Evolutionary conservation across 2,797 vertebrate genomes (phyloP).

Genomic region (Falco novaeseelandiae): DNA sequence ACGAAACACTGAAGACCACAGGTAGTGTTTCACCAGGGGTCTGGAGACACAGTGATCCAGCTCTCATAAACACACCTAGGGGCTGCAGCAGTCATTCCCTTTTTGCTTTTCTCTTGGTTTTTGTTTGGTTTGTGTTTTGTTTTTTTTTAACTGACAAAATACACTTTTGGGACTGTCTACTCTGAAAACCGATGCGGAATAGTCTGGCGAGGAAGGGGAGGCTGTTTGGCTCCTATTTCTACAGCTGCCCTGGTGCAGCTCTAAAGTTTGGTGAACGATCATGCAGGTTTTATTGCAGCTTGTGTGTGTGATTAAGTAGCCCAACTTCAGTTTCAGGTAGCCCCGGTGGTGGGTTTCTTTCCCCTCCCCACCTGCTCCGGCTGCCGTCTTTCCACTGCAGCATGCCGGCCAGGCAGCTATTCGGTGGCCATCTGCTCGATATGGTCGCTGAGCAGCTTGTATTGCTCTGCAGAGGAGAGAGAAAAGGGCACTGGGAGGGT

Average conservation of each 20-base stretch:
- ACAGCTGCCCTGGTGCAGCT: slow-evolving; percentile 41
- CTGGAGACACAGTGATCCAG: background rate
- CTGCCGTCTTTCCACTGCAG: fast-evolving
- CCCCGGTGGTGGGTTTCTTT: background rate
- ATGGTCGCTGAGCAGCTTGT: slow-evolving; percentile 94
- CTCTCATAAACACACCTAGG: background rate
- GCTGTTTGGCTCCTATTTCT: slow-evolving; percentile 28
- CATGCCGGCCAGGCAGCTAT: slow-evolving; percentile 12
- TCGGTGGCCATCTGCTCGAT: slow-evolving; percentile 92
- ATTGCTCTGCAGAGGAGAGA: slow-evolving; percentile 83
- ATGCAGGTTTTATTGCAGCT: slow-evolving; percentile 73
- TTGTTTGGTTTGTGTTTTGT: too few species aligned
- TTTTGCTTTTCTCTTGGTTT: background rate
- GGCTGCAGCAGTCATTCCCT: background rate
- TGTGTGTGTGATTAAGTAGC: background rate
- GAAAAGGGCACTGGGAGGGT: background rate
- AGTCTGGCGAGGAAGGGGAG: background rate
- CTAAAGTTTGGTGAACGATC: slow-evolving; percentile 29
- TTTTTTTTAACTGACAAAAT: background rate
- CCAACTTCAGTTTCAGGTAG: background rate
- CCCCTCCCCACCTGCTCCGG: background rate
- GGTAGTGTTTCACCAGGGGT: fast-evolving
- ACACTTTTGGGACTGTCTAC: background rate
- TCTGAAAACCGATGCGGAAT: background rate
- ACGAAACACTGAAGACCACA: background rate